Base-by-base conservation (phyloP, 2,888 invertebrate species). In the Hemicrepidius hirtus region DNA sequence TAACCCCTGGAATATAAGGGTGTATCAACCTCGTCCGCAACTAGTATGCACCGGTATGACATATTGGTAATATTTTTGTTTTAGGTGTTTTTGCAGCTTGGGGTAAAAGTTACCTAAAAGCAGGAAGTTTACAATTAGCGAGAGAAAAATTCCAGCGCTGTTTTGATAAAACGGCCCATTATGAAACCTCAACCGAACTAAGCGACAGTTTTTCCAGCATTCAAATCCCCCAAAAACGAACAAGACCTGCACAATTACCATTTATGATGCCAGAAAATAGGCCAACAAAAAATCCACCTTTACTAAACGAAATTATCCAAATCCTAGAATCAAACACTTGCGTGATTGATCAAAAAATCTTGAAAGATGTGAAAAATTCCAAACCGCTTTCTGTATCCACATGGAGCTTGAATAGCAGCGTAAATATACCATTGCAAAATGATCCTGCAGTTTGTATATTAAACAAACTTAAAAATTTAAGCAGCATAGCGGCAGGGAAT, bases 21-120 rank as follows among this genome's bases (percentile, higher is more conserved):
- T n/a, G n/a, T n/a, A n/a, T n/a, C n/a, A n/a, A n/a, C n/a, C n/a
- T n/a, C n/a, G n/a, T n/a, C n/a, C n/a, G n/a, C n/a, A n/a, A n/a
- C n/a, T n/a, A n/a, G n/a, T n/a, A n/a, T n/a, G n/a, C n/a, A n/a
- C n/a, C n/a, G n/a, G n/a, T n/a, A n/a, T n/a, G n/a, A n/a, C n/a
- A n/a, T n/a, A n/a, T n/a, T n/a, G n/a, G n/a, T n/a, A n/a, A n/a
- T n/a, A n/a, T n/a, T 49, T 70, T 28, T 68, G 59, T 78, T 76
- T 84, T 84, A 80, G 93, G 95, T 44, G 95, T 97, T 0, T 92
- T 97, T 89, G 94, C 94, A 0, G 94, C 95, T 0, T 96, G 97
- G 95, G 97, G 97, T 0, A 92, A 96, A 82, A 92, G 94, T 12
- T 94, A 93, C 76, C 86, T 96, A 3, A 92, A 92, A 80, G 93